Percentiles rank a stretch among this genome's conserved stretches.
phyloP scores from a whole-genome alignment of 2,113 vertebrate species.

The Prochilodus magdalenae region DNA sequence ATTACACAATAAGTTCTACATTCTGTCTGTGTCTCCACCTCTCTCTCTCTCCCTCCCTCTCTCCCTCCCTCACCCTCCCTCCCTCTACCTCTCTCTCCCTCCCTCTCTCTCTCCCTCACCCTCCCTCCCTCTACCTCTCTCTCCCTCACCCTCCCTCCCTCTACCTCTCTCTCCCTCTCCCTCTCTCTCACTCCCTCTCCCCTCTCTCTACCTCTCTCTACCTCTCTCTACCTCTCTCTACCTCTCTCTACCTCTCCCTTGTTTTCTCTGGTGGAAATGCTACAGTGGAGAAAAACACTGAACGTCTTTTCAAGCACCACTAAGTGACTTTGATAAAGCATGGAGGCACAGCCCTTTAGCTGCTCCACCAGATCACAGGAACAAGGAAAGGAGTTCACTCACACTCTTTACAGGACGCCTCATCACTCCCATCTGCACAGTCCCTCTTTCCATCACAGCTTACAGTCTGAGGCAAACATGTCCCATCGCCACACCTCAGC shows the following conservation, averaged over 20 bases:
- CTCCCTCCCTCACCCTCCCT: no score
- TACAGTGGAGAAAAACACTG: not conserved
- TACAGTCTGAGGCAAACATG: constrained; percentile 69
- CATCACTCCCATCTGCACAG: constrained; percentile 79
- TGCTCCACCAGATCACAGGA: not conserved
- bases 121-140: no score
- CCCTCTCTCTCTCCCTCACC: no score
- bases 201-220: no score
- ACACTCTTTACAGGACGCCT: constrained; percentile 71
- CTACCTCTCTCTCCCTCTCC: no score
- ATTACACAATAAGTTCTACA: no score
- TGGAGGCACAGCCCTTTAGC: not conserved
- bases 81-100: no score
- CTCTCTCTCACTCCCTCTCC: no score
- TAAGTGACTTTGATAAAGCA: not conserved
- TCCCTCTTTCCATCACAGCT: constrained; percentile 71
- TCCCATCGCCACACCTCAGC: constrained; percentile 69
- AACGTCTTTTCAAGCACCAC: not conserved
- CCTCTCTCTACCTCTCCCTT: no score
- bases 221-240: no score
- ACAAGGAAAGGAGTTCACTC: constrained; percentile 48
- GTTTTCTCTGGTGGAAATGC: not conserved
- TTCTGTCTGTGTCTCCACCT: no score
- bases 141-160: no score
- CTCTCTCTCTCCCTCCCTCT: not conserved